Evolutionary conservation across 2,888 invertebrate genomes (phyloP), one percentile per base, ranked within the genome.

Genomic region (Phragmatobia fuliginosa): DNA sequence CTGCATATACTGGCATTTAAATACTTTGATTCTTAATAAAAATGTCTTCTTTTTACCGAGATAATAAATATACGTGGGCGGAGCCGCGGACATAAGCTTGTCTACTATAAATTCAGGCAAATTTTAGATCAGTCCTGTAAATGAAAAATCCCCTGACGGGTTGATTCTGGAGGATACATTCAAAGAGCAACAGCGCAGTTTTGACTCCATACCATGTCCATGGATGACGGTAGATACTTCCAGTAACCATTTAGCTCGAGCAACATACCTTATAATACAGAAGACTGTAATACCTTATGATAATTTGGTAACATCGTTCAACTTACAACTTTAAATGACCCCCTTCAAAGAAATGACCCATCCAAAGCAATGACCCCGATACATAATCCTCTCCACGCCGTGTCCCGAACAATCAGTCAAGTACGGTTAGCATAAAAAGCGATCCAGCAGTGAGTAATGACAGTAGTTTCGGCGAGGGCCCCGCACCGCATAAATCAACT

Each of bases 391-490:
- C 62, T 67, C 56, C 11, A 18, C 59, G 52, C 45, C 74, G 76
- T 77, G 71, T 62, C 68, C 36, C 62, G 79, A 78, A 71, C 67
- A 81, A 87, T 87, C 85, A 85, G 79, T 86, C 87, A 80, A 70
- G 87, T 84, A 85, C 82, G 83, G 87, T 87, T 83, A 83, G 86
- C 87, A 87, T 86, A 88, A 88, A 88, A 88, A 87, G 76, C 84
- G 77, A 83, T 83, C 81, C 82, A 65, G 28, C 67, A 59, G 76
- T 88, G 87, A 88, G 79, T 86, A 88, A 88, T 87, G 87, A 85
- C 73, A 78, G 82, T 87, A 88, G 87, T 86, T 87, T 81, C 76
- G 77, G 82, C 63, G 77, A 79, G 79, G 80, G 81, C 80, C 83
- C 83, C 77, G 72, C 66, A 65, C 67, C 70, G 80, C 78, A 86